Base-by-base conservation (phyloP, 2,888 invertebrate species). In the Noctua pronuba region DNA sequence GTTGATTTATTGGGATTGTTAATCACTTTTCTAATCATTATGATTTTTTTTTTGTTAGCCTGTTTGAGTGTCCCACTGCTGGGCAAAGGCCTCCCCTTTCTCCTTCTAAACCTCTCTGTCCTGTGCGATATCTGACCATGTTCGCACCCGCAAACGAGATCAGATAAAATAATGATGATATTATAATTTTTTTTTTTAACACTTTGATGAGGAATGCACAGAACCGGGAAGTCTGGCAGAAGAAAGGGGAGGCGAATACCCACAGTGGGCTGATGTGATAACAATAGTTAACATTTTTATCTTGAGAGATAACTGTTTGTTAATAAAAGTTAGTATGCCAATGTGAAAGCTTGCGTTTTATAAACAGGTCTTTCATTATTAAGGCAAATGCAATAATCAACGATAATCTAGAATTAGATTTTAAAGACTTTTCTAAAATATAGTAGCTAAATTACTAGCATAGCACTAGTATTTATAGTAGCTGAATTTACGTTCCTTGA, bases 31-130 rank as follows among this genome's bases (percentile, higher is more conserved):
- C 38, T 38, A 52, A 70, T 46, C n/a, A 66, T 18, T 8, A 44
- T 44, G 16, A 16, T 68, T 28, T 21, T 73, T 35, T 66, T 65
- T 52, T 73, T 72, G n/a, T n/a, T n/a, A n/a, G n/a, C n/a, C n/a
- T n/a, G n/a, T n/a, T n/a, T n/a, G n/a, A n/a, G n/a, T n/a, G n/a
- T n/a, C n/a, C n/a, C n/a, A n/a, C n/a, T n/a, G n/a, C n/a, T n/a
- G n/a, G n/a, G n/a, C n/a, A n/a, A n/a, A n/a, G n/a, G n/a, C n/a
- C n/a, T n/a, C n/a, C n/a, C n/a, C n/a, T n/a, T n/a, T n/a, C n/a
- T n/a, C n/a, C n/a, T n/a, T n/a, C n/a, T n/a, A n/a, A n/a, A n/a
- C n/a, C n/a, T n/a, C n/a, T n/a, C n/a, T n/a, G n/a, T n/a, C n/a
- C n/a, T n/a, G n/a, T n/a, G n/a, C n/a, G n/a, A n/a, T n/a, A n/a